phyloP scores from a whole-genome alignment of 2,888 invertebrate species.

The Drosophila affinis region DNA sequence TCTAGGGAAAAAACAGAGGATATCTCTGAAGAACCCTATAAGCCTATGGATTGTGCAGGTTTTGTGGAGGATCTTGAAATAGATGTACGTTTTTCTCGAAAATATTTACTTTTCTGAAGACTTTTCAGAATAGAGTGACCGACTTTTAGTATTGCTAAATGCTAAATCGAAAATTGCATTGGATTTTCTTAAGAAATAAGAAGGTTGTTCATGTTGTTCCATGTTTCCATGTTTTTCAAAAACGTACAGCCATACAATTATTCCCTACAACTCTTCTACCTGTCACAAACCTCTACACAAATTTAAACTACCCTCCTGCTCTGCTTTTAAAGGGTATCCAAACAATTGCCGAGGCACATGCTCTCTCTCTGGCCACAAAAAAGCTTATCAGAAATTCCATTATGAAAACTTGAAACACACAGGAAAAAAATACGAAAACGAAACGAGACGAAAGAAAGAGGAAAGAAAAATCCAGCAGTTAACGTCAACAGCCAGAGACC shows the following conservation, averaged over 20 bases:
- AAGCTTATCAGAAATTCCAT: slow-evolving; percentile 80
- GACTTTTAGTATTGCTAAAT: no score
- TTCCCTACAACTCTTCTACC: neutral
- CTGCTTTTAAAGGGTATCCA: neutral
- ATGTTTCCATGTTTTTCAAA: no score
- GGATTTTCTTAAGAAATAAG: no score
- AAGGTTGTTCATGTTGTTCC: no score
- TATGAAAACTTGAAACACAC: slow-evolving; percentile 65
- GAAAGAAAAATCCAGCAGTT: slow-evolving; percentile 14
- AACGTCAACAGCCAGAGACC: neutral
- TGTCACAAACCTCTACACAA: neutral
- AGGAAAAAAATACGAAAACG: slow-evolving; percentile 41
- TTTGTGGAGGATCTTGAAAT: no score
- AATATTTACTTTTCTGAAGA: no score
- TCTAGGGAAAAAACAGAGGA: neutral
- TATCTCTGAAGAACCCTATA: no score
- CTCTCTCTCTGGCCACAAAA: slow-evolving; percentile 52
- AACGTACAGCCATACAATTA: neutral
- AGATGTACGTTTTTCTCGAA: no score
- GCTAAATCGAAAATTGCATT: no score
- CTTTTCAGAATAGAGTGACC: no score
- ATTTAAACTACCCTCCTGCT: neutral
- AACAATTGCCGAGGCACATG: neutral
- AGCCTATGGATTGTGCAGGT: no score
- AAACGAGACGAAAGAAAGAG: slow-evolving; percentile 43